Evolutionary conservation across 2,797 vertebrate genomes (phyloP).

Genomic region (Balearica regulorum): DNA sequence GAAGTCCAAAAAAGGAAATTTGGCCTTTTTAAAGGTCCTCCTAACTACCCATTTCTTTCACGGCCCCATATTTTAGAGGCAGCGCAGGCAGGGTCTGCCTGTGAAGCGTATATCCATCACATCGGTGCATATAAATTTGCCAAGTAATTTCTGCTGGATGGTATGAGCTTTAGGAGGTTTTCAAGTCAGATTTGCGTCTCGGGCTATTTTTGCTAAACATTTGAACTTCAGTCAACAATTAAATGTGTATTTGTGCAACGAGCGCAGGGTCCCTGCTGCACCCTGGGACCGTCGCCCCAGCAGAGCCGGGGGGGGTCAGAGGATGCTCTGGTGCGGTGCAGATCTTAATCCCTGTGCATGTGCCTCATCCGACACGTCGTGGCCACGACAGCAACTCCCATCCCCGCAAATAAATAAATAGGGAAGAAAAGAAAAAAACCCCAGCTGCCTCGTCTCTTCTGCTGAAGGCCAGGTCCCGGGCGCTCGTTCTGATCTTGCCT

Average conservation of each 20-base stretch:
- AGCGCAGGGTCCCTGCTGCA: background rate
- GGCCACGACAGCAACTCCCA: background rate
- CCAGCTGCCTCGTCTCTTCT: background rate
- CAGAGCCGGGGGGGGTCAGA: background rate
- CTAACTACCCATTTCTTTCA: background rate
- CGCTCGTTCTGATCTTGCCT: rapidly evolving
- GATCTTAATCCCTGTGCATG: background rate
- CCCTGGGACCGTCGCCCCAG: background rate
- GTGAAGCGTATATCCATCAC: background rate
- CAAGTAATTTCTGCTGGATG: background rate
- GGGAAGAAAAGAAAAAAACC: no score
- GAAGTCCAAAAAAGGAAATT: background rate
- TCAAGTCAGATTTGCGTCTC: background rate
- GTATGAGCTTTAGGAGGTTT: background rate
- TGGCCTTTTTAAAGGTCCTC: background rate
- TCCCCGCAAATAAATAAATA: background rate
- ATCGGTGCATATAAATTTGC: rapidly evolving
- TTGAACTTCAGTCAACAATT: background rate
- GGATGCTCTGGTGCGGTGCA: background rate
- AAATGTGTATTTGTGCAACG: rapidly evolving
- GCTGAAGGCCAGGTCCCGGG: background rate
- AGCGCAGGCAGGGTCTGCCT: background rate
- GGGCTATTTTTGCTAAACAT: background rate
- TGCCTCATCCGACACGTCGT: background rate
- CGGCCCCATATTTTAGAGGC: background rate